Conservation (phyloP, 2,888 invertebrate genomes). For the Eupithecia vulgata region DNA sequence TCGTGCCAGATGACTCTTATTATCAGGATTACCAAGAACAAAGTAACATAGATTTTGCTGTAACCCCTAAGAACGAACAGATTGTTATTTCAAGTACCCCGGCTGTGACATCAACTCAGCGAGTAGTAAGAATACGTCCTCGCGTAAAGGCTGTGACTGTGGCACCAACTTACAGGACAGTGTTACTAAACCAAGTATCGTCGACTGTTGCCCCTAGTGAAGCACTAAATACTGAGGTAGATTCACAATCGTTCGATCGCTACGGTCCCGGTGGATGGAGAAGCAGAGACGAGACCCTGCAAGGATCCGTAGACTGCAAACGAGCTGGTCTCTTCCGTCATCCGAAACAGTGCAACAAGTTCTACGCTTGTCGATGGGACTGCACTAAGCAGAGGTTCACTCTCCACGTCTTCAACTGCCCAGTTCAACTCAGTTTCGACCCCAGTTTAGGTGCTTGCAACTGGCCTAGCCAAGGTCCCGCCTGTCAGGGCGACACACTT, state of each 20-base stretch:
- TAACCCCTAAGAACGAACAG: slow-evolving; percentile 60
- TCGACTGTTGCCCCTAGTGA: slow-evolving; percentile 54
- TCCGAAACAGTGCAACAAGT: slow-evolving; percentile 91
- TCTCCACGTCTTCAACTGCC: slow-evolving; percentile 90
- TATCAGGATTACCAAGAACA: slow-evolving; percentile 75
- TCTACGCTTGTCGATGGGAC: slow-evolving; percentile 93
- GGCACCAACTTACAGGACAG: slow-evolving; percentile 75
- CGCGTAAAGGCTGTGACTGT: slow-evolving; percentile 70
- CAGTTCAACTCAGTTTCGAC: slow-evolving; percentile 91
- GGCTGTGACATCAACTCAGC: slow-evolving; percentile 63
- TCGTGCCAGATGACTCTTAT: slow-evolving; percentile 79
- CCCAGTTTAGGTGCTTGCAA: slow-evolving; percentile 90
- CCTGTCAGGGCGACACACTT: slow-evolving; percentile 88
- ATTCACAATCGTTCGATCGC: slow-evolving; percentile 82
- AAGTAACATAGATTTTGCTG: slow-evolving; percentile 58
- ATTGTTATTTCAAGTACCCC: slow-evolving; percentile 67
- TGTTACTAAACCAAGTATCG: slow-evolving; percentile 67
- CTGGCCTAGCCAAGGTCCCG: slow-evolving; percentile 92
- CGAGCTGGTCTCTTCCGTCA: slow-evolving; percentile 87
- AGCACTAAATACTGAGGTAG: slow-evolving; percentile 55
- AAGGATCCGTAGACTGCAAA: slow-evolving; percentile 85
- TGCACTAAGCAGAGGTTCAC: slow-evolving; percentile 89
- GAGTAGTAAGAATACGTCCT: slow-evolving; percentile 64
- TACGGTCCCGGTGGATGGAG: slow-evolving; percentile 86
- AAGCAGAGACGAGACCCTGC: slow-evolving; percentile 83